Base-by-base conservation (phyloP, 2,888 invertebrate species). In the Thymelicus sylvestris region DNA sequence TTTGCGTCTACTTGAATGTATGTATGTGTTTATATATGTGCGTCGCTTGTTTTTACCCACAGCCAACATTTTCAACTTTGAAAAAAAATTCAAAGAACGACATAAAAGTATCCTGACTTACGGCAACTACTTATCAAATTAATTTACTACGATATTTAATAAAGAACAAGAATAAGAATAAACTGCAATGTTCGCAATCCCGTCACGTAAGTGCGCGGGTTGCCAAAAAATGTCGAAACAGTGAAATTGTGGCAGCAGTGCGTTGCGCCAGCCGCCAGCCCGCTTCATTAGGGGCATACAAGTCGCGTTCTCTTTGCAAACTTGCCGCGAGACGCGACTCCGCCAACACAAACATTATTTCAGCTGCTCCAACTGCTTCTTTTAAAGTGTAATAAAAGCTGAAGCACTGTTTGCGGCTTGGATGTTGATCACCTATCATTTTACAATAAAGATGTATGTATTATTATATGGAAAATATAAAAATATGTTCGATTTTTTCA, bases 231-330 rank as follows among this genome's bases (percentile, higher is more conserved):
- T 67, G 48, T n/a, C 39, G 61, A 38, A 67, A 60, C 61, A 68
- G 62, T 67, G 44, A 86, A 85, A 80, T 81, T 79, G 79, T 78
- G 73, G 79, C 78, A 79, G 79, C 78, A 79, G 79, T 78, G 72
- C 76, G 72, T 66, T 68, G 70, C 59, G 72, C 44, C 44, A 12
- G 3, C 76, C 80, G 83, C 87, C 87, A 86, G 87, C 81, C 79
- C 79, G 79, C 81, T 87, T 88, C 87, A 85, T 87, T 88, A 87
- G 82, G 81, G 59, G 48, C 65, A 55, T 80, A 79, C 79, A 81
- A 69, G 68, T 63, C 63, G 57, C 48, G 81, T 78, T 67, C 52
- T 66, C 52, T 68, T 55, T 59, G 60, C 61, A 55, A 69, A 64
- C 63, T 69, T 68, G 68, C 62, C 31, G 31, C 63, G 60, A 41